A percentile compares a stretch with the other conserved stretches of the same genome.
phyloP scores from a whole-genome alignment of 2,113 vertebrate genomes.

The Ptychochromis oligacanthus region DNA sequence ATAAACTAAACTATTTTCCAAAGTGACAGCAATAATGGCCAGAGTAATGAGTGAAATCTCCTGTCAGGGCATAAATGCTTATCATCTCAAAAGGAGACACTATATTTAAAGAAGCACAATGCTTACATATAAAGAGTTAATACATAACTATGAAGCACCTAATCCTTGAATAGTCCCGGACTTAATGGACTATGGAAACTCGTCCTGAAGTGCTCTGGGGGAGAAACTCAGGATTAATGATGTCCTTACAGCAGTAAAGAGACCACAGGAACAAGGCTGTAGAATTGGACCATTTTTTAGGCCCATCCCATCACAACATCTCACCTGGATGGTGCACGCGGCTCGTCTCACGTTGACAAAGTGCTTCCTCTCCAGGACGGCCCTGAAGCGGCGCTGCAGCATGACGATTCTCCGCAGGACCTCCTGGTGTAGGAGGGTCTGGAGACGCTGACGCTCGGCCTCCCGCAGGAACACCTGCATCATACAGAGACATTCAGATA shows the following conservation, averaged over 20 bases:
- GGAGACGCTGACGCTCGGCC: slow-evolving; percentile 87
- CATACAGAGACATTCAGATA: neutral
- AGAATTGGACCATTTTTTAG: neutral
- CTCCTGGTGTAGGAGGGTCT: slow-evolving; percentile 91
- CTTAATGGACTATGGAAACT: neutral
- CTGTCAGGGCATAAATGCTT: neutral
- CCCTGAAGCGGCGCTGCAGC: slow-evolving; percentile 90
- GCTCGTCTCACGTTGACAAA: slow-evolving; percentile 86
- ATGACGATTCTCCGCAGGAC: slow-evolving; percentile 87
- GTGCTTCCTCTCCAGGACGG: slow-evolving; percentile 85
- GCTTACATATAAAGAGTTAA: neutral
- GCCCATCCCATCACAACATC: neutral
- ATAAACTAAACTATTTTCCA: no score
- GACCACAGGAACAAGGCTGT: neutral
- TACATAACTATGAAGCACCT: slow-evolving; percentile 8
- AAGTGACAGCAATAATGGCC: neutral
- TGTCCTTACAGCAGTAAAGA: neutral
- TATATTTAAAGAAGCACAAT: neutral
- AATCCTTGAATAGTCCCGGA: neutral
- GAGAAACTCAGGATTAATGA: neutral
- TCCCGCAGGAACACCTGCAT: slow-evolving; percentile 93
- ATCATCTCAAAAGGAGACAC: neutral
- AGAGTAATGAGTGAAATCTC: neutral
- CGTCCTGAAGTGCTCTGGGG: neutral
- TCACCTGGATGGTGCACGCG: slow-evolving; percentile 86